Evolutionary conservation across 37 sponge, comb jelly and placozoan genomes (phyloP).

Genomic region (Agelas oroides): DNA sequence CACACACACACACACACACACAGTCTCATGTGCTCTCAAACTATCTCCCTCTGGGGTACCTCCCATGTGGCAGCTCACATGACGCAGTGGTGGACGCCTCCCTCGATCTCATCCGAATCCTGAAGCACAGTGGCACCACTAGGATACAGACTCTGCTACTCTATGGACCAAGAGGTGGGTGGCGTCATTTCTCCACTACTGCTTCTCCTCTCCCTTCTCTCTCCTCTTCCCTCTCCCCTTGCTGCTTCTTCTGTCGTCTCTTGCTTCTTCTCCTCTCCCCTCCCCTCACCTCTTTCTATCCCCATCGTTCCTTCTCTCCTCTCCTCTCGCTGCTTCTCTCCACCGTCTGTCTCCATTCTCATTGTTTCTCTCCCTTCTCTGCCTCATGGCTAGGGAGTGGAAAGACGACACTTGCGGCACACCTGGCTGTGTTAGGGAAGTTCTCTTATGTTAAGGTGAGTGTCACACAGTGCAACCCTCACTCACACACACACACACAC

Average conservation of each 20-base stretch:
- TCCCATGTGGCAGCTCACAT: conserved; percentile 59
- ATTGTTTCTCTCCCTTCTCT: too few relatives aligned
- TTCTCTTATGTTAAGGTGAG: conserved; percentile 59
- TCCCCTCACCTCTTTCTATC: not conserved
- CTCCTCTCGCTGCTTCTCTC: too few relatives aligned
- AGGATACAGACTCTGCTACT: conserved; percentile 46
- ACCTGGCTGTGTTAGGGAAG: conserved; percentile 60
- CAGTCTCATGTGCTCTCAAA: conserved; percentile 37
- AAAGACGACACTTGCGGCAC: conserved; percentile 64
- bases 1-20: not conserved
- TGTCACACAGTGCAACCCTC: too few relatives aligned
- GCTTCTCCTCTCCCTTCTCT: not conserved
- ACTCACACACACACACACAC: too few relatives aligned
- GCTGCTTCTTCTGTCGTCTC: too few relatives aligned
- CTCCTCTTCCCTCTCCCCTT: not conserved
- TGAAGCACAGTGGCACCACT: conserved; percentile 31
- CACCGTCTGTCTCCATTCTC: too few relatives aligned
- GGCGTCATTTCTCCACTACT: not conserved
- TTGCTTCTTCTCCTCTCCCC: too few relatives aligned
- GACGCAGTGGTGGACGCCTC: conserved; percentile 14
- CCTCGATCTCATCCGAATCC: conserved; percentile 49
- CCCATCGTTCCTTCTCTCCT: too few relatives aligned
- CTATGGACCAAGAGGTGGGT: conserved; percentile 60
- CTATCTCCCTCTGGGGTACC: conserved; percentile 54
- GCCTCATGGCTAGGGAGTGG: conserved; percentile 77